Evolutionary conservation across 2,888 invertebrate species (phyloP), one percentile per base, ranked within the genome.

Genomic region (Latrodectus elegans): DNA sequence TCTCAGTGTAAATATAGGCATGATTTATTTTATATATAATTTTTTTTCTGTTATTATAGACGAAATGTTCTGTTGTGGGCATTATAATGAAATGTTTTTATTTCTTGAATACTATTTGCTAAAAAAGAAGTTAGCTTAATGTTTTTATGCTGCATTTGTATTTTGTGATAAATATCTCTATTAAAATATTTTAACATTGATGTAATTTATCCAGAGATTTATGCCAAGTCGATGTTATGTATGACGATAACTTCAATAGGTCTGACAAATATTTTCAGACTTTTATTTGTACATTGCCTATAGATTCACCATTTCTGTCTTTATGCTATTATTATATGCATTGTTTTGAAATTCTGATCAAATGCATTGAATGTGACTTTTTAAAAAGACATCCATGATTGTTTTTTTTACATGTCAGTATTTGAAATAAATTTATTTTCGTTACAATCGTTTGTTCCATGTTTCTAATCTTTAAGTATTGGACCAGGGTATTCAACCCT

Each of bases 351-450:
- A 64, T 64, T 70, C 51, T 86, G 76, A 81, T 76, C 71, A 86
- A 80, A 81, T 55, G 51, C 55, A 49, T 53, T 71, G 71, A 64
- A 60, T 12, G 68, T 78, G 71, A 74, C 51, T 74, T 72, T 72
- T 87, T 73, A 38, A 17, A 60, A 38, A 52, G 55, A 52, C 71
- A n/a, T 71, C 64, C 72, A 73, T 77, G 26, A 72, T 76, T 76
- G 71, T 82, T 80, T 80, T 87, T 75, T 87, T 75, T 65, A 76
- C 22, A 75, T 68, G 74, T 65, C 55, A 72, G 82, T 86, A 76
- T 77, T 82, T 79, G 87, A 78, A 87, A 87, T 87, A 87, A 87
- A 87, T 87, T 8, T 87, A 87, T 87, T 87, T 87, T 87, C 77
- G 68, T 82, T 87, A 87, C 72, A 60, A 38, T 38, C 38, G 38